phyloP scores from a whole-genome alignment of 2,113 vertebrate genomes.

The Pampusana beccarii region DNA sequence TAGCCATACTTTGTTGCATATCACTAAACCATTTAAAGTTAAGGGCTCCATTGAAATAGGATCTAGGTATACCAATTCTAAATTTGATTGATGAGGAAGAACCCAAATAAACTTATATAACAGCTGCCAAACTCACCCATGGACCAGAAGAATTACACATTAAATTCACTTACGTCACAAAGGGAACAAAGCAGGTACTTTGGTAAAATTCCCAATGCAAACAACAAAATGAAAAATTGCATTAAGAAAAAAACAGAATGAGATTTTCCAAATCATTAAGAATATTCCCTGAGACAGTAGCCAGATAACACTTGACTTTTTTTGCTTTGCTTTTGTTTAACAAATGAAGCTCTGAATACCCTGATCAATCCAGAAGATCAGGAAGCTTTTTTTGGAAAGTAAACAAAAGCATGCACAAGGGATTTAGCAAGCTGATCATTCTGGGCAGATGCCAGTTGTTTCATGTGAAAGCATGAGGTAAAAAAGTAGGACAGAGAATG shows the following conservation, averaged over 20 bases:
- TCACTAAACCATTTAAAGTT: neutral
- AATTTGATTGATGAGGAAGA: neutral
- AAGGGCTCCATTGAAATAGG: neutral
- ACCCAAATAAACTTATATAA: neutral
- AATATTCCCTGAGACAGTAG: neutral
- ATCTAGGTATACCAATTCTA: neutral
- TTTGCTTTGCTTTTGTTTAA: neutral
- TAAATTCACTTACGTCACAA: neutral
- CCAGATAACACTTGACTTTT: neutral
- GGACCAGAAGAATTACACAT: neutral
- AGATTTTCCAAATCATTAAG: neutral
- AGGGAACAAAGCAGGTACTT: neutral
- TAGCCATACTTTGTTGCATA: neutral
- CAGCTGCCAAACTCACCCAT: neutral
- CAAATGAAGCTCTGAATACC: neutral
- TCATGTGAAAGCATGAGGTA: neutral
- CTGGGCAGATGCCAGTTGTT: neutral
- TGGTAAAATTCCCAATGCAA: neutral
- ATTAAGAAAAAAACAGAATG: rapidly evolving
- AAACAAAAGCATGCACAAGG: neutral
- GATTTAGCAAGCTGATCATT: neutral
- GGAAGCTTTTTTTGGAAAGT: neutral
- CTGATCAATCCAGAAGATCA: neutral
- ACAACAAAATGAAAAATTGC: neutral
- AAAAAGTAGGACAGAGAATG: neutral